Evolutionary conservation across 2,888 invertebrate species (phyloP), one percentile per base, ranked within the genome.

Genomic region (Mycalesis mineus): DNA sequence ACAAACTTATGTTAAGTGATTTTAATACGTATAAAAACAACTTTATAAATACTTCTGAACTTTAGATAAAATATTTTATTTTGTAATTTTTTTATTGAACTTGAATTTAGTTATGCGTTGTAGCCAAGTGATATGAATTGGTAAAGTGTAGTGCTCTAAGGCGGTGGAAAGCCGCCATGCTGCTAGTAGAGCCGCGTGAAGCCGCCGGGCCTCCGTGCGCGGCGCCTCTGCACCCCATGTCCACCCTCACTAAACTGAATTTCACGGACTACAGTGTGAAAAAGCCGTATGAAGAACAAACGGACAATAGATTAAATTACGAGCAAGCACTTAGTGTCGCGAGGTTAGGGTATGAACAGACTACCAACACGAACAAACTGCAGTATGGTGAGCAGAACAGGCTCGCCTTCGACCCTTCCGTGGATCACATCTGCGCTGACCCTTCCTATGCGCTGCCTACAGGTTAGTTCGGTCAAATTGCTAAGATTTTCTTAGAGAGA

Each of bases 131-230:
- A 73, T 69, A 84, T 82, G 84, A 75, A 73, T 73, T 78, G 76
- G 75, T 81, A 66, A 68, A 64, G 70, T 82, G 75, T 70, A 69
- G 75, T 75, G 71, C 67, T 22, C 9, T 17, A 56, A 42, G 80
- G 77, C 84, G 87, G 85, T 80, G 84, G 79, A 83, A 82, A 71
- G 85, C 91, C 85, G 91, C 91, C 83, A 94, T 94, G 94, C 94
- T 94, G 83, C 92, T 94, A 78, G 94, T 94, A 85, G 93, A 94
- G 91, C 92, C 92, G 73, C 92, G 92, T 80, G 94, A 94, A 89
- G 92, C 93, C 79, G 94, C 94, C 85, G 94, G 94, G 82, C 87
- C 87, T 65, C 83, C 87, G 78, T 84, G 84, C 78, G 80, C 80
- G 79, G 82, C 81, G 73, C 84, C 83, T 66, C 70, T 85, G 48